Conservation (phyloP, 2,797 vertebrate genomes). For the Thunnus albacares region DNA sequence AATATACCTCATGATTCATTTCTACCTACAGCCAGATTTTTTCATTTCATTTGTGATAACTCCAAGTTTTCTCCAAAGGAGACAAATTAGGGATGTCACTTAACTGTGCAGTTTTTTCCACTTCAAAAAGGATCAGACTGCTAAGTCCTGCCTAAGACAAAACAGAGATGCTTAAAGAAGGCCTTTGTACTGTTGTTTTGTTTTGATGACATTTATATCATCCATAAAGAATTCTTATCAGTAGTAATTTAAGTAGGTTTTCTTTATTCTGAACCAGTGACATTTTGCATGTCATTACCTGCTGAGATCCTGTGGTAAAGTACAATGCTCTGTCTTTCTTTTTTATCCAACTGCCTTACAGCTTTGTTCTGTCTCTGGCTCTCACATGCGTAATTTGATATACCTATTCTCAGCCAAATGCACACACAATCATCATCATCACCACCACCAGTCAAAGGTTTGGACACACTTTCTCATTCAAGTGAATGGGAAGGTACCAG, state of each 20-base stretch:
- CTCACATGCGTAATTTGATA: constrained; percentile 15
- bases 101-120: background rate
- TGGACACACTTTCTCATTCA: too few relatives aligned
- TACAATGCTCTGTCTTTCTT: background rate
- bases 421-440: background rate
- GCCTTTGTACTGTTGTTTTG: background rate
- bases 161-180: background rate
- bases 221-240: constrained; percentile 1
- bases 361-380: constrained; percentile 18
- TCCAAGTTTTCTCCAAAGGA: background rate
- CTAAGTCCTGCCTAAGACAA: background rate
- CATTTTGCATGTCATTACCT: constrained; percentile 1
- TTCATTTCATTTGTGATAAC: background rate
- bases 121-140: background rate
- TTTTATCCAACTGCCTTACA: constrained; percentile 6
- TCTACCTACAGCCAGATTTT: background rate
- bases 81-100: background rate
- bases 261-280: background rate
- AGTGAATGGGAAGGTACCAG: too few relatives aligned
- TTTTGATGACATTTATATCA: constrained; percentile 7
- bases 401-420: constrained; percentile 2
- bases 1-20: constrained; percentile 8
- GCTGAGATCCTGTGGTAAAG: background rate
- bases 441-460: background rate
- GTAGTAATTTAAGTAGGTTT: background rate